Evolutionary conservation across 1,140 invertebrate species (phyloP).

Genomic region (Atta texana): DNA sequence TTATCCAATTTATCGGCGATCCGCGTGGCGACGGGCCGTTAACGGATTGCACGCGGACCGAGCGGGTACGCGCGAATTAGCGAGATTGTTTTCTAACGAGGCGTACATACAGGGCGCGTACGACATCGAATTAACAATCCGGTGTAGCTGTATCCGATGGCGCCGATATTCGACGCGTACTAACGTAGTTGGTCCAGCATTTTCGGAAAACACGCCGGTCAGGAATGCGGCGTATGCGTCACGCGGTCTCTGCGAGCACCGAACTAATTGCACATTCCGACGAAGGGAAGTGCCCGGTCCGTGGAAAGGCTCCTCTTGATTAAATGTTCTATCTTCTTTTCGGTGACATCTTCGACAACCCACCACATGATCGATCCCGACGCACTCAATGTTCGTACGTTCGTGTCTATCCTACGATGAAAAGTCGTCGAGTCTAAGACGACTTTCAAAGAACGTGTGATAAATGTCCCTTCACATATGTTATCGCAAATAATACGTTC

Average conservation of each 20-base stretch:
- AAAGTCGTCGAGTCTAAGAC: constrained; percentile 41
- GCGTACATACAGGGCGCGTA: constrained; percentile 23
- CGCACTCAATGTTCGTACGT: not conserved
- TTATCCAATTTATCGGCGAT: constrained; percentile 57
- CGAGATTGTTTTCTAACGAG: constrained; percentile 63
- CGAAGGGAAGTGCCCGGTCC: constrained; percentile 10
- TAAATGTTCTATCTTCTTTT: constrained; percentile 64
- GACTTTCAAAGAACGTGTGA: constrained; percentile 4
- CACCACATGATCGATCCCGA: constrained; percentile 48
- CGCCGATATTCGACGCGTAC: constrained; percentile 46
- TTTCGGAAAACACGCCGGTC: constrained; percentile 26
- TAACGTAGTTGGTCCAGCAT: constrained; percentile 45
- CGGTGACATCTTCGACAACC: constrained; percentile 57
- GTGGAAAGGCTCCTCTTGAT: constrained; percentile 21
- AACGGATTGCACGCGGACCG: constrained; percentile 9
- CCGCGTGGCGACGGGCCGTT: not conserved
- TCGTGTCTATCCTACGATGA: not conserved
- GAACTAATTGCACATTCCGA: constrained; percentile 59
- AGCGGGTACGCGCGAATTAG: constrained; percentile 37
- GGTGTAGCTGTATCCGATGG: constrained; percentile 27
- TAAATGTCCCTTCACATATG: constrained; percentile 32
- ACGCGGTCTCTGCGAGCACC: constrained; percentile 28
- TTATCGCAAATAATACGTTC: constrained; percentile 25
- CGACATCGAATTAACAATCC: constrained; percentile 57
- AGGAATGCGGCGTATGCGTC: constrained; percentile 52